phyloP scores from a whole-genome alignment of 2,113 vertebrate genomes.

The Alethe castanea region DNA sequence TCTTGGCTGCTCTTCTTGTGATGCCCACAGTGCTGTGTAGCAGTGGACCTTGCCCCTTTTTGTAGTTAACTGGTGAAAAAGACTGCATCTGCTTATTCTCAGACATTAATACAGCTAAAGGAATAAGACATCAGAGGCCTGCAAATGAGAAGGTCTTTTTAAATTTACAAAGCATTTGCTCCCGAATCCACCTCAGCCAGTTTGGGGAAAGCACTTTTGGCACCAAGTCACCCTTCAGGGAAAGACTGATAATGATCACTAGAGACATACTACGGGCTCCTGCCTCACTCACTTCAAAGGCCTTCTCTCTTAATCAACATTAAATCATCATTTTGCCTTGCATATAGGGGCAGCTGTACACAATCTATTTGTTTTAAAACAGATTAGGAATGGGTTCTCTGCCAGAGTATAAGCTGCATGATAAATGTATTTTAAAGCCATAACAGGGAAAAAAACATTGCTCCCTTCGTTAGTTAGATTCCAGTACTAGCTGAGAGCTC shows the following conservation, averaged over 20 bases:
- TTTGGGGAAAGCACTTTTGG: constrained; percentile 76
- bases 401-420: constrained; percentile 67
- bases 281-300: constrained; percentile 77
- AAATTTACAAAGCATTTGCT: constrained; percentile 75
- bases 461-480: background rate
- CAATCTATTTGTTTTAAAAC: constrained; percentile 84
- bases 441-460: constrained; percentile 47
- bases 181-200: constrained; percentile 78
- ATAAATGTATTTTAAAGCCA: constrained; percentile 57
- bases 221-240: constrained; percentile 77
- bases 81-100: constrained; percentile 82
- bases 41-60: constrained; percentile 68
- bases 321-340: constrained; percentile 81
- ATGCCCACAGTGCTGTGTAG: constrained; percentile 46
- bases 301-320: constrained; percentile 80
- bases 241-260: constrained; percentile 81
- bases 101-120: constrained; percentile 77
- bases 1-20: constrained; percentile 51
- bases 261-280: constrained; percentile 74
- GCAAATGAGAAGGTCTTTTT: constrained; percentile 79
- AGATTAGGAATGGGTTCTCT: constrained; percentile 75
- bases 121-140: constrained; percentile 81
- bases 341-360: constrained; percentile 79
- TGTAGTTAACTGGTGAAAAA: constrained; percentile 71
- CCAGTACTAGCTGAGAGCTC: background rate